Evolutionary conservation across 2,888 invertebrate species (phyloP), one percentile per base, ranked within the genome.

Genomic region (Chloromyia formosa): DNA sequence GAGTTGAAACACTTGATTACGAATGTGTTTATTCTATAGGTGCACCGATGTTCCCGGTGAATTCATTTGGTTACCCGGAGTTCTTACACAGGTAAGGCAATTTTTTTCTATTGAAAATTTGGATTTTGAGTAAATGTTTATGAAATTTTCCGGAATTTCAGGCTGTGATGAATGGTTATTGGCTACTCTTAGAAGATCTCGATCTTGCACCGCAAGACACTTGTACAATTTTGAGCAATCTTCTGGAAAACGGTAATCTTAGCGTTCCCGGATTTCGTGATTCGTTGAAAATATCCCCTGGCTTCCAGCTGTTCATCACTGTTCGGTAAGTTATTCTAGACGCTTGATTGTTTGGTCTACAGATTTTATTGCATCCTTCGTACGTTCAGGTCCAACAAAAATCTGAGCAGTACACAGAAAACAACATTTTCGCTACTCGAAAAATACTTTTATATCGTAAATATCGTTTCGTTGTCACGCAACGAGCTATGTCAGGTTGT

Each of bases 21-120:
- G 7, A 58, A 22, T 23, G 1, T 14, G 1, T 18, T 12, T 12
- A 62, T 58, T 60, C 23, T 40, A 23, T 54, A 77, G 94, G 78
- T 98, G 98, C 82, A 97, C 98, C 0, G 97, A 98, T 83, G 89
- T 97, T 66, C 98, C 98, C 0, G 99, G 99, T 14, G 96, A 99
- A 85, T 99, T 99, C 87, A 87, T 96, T 20, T 99, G 98, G 98
- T 90, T 94, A 79, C 93, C 97, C 1, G 98, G 98, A n/a, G 93
- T 96, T 68, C 86, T 98, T 73, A 96, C 97, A 2, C 94, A 90
- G 88, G 93, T 89, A 80, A 78, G 7, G 40, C 10, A 74, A 4
- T 35, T 35, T 35, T n/a, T n/a, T n/a, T n/a, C n/a, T n/a, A n/a
- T n/a, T n/a, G n/a, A n/a, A n/a, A n/a, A n/a, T n/a, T n/a, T n/a